These are phyloP conservation scores for Noctua janthe DNA, from an alignment of 2,888 invertebrate genomes.

Conservation along the genomic window DNA sequence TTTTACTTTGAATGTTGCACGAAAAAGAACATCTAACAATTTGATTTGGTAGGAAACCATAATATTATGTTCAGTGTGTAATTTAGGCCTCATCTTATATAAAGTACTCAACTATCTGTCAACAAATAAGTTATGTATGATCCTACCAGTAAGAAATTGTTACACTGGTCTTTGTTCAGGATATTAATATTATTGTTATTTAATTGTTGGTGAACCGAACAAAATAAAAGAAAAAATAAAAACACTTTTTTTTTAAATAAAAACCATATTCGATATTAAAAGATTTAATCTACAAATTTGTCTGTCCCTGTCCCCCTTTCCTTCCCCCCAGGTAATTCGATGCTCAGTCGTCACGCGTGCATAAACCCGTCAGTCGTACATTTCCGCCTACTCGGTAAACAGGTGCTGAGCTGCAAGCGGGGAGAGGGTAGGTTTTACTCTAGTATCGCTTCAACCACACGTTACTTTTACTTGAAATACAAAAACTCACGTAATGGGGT, in stretches of 20 bases:
- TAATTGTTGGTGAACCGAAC: neutral
- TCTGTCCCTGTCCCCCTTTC: too few species aligned
- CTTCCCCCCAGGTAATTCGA: neutral
- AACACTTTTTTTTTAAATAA: neutral
- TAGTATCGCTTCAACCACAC: neutral
- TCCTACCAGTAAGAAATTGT: neutral
- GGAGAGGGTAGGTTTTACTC: neutral
- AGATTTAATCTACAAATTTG: too few species aligned
- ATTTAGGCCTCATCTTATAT: neutral
- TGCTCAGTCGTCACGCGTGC: conserved; percentile 47
- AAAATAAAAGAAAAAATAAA: neutral
- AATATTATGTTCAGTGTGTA: neutral
- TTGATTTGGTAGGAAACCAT: too few species aligned
- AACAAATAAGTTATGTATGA: neutral
- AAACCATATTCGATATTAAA: too few species aligned
- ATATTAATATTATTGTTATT: neutral
- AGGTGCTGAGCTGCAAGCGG: conserved; percentile 9
- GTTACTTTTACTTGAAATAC: neutral
- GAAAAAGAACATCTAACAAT: too few species aligned
- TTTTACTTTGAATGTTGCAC: too few species aligned
- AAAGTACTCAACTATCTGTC: neutral
- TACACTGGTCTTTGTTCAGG: neutral
- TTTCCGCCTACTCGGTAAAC: conserved; percentile 11
- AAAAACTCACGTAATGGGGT: neutral
- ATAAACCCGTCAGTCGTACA: conserved; percentile 39